These are phyloP conservation scores for Tauraco erythrolophus DNA, from an alignment of 2,113 vertebrate genomes.

Conservation along the genomic window DNA sequence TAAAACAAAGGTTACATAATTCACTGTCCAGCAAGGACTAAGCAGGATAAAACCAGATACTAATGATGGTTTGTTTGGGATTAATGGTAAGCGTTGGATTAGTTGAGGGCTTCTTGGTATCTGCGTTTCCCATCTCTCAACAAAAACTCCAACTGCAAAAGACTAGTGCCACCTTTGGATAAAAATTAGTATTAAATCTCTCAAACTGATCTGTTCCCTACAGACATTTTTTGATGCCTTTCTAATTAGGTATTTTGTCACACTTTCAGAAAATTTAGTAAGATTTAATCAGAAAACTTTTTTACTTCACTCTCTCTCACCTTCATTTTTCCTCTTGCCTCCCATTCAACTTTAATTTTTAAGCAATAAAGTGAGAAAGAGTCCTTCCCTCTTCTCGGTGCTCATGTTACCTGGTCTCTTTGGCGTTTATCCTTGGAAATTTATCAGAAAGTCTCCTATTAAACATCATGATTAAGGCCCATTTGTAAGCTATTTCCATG, in stretches of 20 bases:
- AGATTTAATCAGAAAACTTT: neutral
- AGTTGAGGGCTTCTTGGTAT: slow-evolving; percentile 41
- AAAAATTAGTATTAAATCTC: neutral
- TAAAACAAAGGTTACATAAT: slow-evolving; percentile 68
- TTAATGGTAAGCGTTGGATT: slow-evolving; percentile 75
- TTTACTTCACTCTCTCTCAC: neutral
- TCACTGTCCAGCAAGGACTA: slow-evolving; percentile 47
- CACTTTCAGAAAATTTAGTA: neutral
- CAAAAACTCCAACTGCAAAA: slow-evolving; percentile 27
- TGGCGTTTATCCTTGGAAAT: neutral
- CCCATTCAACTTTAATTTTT: neutral
- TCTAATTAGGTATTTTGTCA: neutral
- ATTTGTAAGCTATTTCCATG: neutral
- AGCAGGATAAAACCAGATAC: slow-evolving; percentile 74
- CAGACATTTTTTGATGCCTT: neutral
- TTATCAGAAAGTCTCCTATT: neutral
- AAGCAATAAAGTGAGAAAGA: neutral
- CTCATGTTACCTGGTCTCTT: neutral
- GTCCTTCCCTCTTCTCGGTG: neutral
- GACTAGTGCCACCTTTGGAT: slow-evolving; percentile 57
- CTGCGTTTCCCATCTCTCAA: slow-evolving; percentile 7
- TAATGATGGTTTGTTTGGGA: slow-evolving; percentile 73
- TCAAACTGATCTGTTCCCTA: neutral
- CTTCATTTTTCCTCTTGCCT: neutral
- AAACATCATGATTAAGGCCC: neutral